phyloP scores from a whole-genome alignment of 2,888 invertebrate species.

The Drosophila formosana region DNA sequence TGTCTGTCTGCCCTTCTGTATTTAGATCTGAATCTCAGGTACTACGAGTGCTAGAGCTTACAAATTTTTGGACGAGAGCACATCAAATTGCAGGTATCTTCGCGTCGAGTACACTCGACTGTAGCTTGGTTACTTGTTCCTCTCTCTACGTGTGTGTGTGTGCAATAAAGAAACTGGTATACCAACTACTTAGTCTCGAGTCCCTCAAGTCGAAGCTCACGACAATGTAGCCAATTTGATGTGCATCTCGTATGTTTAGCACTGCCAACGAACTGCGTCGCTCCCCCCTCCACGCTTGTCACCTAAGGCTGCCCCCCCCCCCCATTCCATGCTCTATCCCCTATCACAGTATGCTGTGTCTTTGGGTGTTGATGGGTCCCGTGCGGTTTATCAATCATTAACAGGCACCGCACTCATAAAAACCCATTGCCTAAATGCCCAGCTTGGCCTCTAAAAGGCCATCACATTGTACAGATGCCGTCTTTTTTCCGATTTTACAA shows the following conservation, averaged over 20 bases:
- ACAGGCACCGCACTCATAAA: constrained; percentile 66
- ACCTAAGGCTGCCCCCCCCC: neutral
- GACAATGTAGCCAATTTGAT: constrained; percentile 80
- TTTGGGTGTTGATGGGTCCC: constrained; percentile 78
- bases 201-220: constrained; percentile 52
- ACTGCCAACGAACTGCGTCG: neutral
- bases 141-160: constrained; percentile 52
- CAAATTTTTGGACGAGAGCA: too few relatives aligned
- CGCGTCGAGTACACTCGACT: neutral
- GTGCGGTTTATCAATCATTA: constrained; percentile 79
- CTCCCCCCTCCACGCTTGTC: neutral
- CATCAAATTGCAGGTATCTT: neutral
- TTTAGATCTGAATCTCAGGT: too few relatives aligned
- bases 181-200: constrained; percentile 53
- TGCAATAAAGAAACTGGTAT: constrained; percentile 80
- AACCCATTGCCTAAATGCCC: constrained; percentile 54
- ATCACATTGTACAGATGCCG: constrained; percentile 69
- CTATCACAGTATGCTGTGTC: neutral
- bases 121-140: constrained; percentile 10
- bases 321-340: neutral
- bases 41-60: too few relatives aligned
- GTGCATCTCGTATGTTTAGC: constrained; percentile 62
- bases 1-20: too few relatives aligned
- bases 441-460: constrained; percentile 72
- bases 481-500: constrained; percentile 64